Evolutionary conservation across 2,113 vertebrate genomes (phyloP).

Genomic region (Pithys albifrons): DNA sequence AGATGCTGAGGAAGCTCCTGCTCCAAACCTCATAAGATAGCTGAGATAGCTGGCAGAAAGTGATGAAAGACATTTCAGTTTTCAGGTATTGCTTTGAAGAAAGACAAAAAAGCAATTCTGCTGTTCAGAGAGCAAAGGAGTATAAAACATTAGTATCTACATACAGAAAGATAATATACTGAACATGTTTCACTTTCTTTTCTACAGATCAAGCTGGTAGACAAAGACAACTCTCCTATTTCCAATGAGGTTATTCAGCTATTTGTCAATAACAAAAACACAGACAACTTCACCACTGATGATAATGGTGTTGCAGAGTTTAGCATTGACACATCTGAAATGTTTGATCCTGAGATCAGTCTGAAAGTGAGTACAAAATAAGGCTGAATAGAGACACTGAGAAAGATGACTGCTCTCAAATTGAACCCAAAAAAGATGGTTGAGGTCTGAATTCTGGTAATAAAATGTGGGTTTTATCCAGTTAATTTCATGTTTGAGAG

Average conservation of each 20-base stretch:
- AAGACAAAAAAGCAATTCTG: background rate
- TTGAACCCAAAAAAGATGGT: background rate
- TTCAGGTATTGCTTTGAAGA: background rate
- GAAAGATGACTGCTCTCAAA: background rate
- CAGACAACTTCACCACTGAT: conserved; percentile 60
- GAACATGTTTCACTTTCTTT: background rate
- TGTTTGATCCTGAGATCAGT: conserved; percentile 52
- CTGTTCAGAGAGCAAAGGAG: background rate
- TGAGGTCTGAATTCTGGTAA: background rate
- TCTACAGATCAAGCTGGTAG: conserved; percentile 50
- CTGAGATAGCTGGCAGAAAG: background rate
- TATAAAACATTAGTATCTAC: background rate
- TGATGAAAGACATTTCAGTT: background rate
- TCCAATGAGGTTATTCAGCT: conserved; percentile 57
- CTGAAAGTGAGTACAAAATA: conserved; percentile 61
- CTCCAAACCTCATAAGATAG: background rate
- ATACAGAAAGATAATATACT: background rate
- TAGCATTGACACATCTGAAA: conserved; percentile 53
- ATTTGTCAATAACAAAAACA: conserved; percentile 39
- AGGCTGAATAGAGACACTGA: background rate
- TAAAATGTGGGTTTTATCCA: background rate
- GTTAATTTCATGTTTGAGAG: background rate
- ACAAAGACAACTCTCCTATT: conserved; percentile 55
- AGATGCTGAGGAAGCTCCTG: background rate
- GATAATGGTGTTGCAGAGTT: conserved; percentile 25